phyloP scores from a whole-genome alignment of 2,797 vertebrate species.

The Eurystomus glaucurus region DNA sequence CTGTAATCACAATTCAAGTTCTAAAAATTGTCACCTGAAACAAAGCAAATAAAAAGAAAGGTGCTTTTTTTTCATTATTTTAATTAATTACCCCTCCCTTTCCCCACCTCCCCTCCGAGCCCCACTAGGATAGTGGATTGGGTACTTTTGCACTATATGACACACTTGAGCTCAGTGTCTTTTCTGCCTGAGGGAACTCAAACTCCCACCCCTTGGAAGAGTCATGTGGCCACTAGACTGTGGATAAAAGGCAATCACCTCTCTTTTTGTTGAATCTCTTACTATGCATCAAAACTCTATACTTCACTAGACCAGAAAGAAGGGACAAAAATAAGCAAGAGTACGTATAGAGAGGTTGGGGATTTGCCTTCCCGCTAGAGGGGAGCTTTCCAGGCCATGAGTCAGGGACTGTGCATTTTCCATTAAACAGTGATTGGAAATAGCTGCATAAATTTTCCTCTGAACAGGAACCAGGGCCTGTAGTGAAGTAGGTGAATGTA shows the following conservation, averaged over 20 bases:
- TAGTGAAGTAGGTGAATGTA: neutral
- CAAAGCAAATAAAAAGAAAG: neutral
- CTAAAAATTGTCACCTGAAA: neutral
- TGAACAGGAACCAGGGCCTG: neutral
- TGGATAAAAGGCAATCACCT: rapidly evolving
- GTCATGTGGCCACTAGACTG: rapidly evolving
- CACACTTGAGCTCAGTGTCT: neutral
- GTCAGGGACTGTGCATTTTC: neutral
- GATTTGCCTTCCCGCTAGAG: neutral
- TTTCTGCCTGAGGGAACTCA: neutral
- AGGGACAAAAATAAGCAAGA: neutral
- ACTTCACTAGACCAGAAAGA: neutral
- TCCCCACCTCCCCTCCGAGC: rapidly evolving
- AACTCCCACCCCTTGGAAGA: neutral
- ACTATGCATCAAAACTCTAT: neutral
- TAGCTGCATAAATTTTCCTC: neutral
- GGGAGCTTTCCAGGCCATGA: neutral
- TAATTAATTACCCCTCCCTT: neutral
- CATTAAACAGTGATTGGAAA: neutral
- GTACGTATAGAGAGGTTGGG: neutral
- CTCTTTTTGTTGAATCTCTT: neutral
- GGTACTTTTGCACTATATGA: neutral
- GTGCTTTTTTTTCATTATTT: neutral
- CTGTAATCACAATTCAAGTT: neutral
- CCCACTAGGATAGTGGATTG: neutral